Conservation (phyloP, 1,140 invertebrate species). For the Epicauta chinensis region DNA sequence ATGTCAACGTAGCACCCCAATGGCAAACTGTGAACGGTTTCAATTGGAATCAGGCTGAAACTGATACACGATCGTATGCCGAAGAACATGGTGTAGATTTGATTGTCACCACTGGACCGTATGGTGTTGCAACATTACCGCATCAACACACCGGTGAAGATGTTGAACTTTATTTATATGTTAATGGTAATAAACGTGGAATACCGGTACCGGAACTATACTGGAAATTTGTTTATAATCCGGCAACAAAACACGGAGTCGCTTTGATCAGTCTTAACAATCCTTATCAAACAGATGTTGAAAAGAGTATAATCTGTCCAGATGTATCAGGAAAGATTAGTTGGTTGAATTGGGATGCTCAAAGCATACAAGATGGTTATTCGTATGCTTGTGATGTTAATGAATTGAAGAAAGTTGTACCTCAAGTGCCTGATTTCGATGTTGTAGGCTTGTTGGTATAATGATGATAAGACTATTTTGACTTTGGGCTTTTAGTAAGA, state of each 20-base stretch:
- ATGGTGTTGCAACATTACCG: constrained; percentile 43
- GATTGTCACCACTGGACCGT: constrained; percentile 48
- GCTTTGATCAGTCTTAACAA: constrained; percentile 61
- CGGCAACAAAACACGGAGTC: constrained; percentile 44
- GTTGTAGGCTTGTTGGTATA: constrained; percentile 32
- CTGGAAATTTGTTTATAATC: constrained; percentile 58
- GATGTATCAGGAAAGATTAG: constrained; percentile 48
- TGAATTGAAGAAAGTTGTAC: constrained; percentile 52
- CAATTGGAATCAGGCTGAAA: constrained; percentile 51
- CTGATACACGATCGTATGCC: constrained; percentile 25
- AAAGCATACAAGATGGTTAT: constrained; percentile 51
- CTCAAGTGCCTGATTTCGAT: constrained; percentile 45
- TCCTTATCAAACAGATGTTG: constrained; percentile 47
- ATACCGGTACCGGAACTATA: constrained; percentile 53
- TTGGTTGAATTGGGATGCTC: constrained; percentile 49
- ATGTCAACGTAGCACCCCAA: constrained; percentile 57
- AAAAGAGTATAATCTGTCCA: constrained; percentile 47
- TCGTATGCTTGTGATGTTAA: constrained; percentile 59
- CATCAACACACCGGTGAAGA: constrained; percentile 39
- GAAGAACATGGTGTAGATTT: constrained; percentile 33
- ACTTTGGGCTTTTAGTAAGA: too few relatives aligned
- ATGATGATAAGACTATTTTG: too few relatives aligned
- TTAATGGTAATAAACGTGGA: constrained; percentile 37
- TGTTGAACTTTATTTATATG: constrained; percentile 44
- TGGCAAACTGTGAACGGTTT: constrained; percentile 61